Evolutionary conservation across 2,888 invertebrate species (phyloP).

Genomic region (Cataglyphis cursor): DNA sequence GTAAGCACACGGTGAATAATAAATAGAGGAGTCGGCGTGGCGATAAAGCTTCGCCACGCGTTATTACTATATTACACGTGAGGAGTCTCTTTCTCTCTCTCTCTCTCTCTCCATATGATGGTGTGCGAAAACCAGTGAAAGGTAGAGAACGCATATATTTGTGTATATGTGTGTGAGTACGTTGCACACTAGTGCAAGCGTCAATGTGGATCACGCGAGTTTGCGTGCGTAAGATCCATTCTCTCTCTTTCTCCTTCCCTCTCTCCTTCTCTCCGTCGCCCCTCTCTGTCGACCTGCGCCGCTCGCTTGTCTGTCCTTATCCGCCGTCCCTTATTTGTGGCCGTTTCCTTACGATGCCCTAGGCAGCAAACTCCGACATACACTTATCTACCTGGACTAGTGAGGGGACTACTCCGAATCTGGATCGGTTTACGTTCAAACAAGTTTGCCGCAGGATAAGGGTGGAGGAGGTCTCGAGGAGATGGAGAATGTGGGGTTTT

Average conservation of each 20-base stretch:
- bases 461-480: neutral
- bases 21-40: conserved; percentile 75
- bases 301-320: conserved; percentile 53
- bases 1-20: conserved; percentile 77
- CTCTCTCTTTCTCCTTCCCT: conserved; percentile 60
- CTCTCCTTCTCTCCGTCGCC: conserved; percentile 50
- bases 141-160: conserved; percentile 51
- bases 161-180: neutral
- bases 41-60: conserved; percentile 79
- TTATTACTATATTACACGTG: conserved; percentile 82
- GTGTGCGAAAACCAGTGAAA: conserved; percentile 2
- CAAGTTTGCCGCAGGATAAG: conserved; percentile 6
- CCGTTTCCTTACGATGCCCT: conserved; percentile 55
- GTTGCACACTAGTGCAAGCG: conserved; percentile 52
- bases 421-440: conserved; percentile 44
- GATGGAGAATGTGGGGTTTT: neutral
- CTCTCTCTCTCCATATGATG: conserved; percentile 2
- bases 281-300: conserved; percentile 40
- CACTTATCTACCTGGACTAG: conserved; percentile 35
- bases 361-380: conserved; percentile 48
- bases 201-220: conserved; percentile 83
- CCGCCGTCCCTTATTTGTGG: conserved; percentile 52
- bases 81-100: conserved; percentile 56
- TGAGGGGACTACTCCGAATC: conserved; percentile 44
- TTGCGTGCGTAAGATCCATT: conserved; percentile 83